These are phyloP conservation scores for Falcaria lacertinaria DNA, from an alignment of 2,888 invertebrate species.

Conservation along the genomic window DNA sequence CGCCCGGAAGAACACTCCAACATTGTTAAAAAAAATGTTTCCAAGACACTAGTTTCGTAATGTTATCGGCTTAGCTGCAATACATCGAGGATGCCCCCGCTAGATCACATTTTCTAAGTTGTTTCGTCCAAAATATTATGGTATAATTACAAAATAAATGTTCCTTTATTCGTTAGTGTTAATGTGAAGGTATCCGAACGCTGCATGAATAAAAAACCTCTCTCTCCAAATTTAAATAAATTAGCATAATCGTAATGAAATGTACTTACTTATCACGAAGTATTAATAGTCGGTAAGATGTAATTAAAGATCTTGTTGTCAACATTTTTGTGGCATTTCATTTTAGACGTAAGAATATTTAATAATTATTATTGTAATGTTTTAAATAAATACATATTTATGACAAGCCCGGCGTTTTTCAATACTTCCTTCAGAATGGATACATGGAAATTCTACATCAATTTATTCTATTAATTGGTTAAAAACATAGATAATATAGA, in stretches of 20 bases:
- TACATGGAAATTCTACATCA: too few relatives aligned
- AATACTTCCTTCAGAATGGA: constrained; percentile 4
- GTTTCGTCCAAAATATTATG: constrained; percentile 68
- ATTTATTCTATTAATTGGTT: too few relatives aligned
- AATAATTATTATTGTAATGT: constrained; percentile 54
- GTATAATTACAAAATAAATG: constrained; percentile 17
- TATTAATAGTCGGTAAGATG: constrained; percentile 61
- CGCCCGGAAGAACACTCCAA: too few relatives aligned
- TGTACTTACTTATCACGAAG: constrained; percentile 65
- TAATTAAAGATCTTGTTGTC: constrained; percentile 67
- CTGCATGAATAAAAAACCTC: constrained; percentile 41
- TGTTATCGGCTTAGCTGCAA: constrained; percentile 13
- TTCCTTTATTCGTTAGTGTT: constrained; percentile 28
- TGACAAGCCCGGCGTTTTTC: constrained; percentile 57
- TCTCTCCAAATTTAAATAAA: constrained; percentile 56
- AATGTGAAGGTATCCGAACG: constrained; percentile 39
- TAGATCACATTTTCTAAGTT: constrained; percentile 16
- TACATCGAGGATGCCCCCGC: constrained; percentile 19
- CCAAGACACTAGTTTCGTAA: constrained; percentile 7
- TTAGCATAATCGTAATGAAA: constrained; percentile 39
- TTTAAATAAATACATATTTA: constrained; percentile 75
- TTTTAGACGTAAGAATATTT: constrained; percentile 62
- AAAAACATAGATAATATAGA: too few relatives aligned
- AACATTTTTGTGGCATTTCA: constrained; percentile 67
- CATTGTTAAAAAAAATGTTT: background rate